A percentile compares a stretch with the other conserved stretches of the same genome.
phyloP scores from a whole-genome alignment of 2,797 vertebrate genomes.

The Meriones psammophilus region DNA sequence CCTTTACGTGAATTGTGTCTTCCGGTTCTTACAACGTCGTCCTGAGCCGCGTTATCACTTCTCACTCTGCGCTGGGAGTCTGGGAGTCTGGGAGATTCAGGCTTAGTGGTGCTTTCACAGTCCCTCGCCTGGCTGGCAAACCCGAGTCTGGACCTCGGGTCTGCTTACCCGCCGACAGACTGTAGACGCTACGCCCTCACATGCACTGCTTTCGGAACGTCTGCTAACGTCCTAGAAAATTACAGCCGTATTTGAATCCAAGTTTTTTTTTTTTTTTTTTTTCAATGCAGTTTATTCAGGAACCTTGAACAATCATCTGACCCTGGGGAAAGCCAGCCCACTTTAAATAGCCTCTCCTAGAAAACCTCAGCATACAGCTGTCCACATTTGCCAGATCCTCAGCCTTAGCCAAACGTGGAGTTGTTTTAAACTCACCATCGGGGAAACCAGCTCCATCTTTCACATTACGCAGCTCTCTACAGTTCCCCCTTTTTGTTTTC shows the following conservation, averaged over 20 bases:
- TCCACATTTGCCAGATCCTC: too few relatives aligned
- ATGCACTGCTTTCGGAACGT: background rate
- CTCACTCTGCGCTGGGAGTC: background rate
- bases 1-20: conserved; percentile 54
- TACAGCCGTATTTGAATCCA: background rate
- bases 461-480: too few relatives aligned
- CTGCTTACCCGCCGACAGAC: background rate
- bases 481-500: too few relatives aligned
- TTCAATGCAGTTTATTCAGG: too few relatives aligned
- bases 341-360: too few relatives aligned
- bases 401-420: too few relatives aligned
- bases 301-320: too few relatives aligned
- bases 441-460: too few relatives aligned
- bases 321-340: too few relatives aligned
- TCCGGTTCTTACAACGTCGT: conserved; percentile 22
- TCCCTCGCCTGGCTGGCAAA: background rate
- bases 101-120: background rate
- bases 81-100: background rate
- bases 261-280: too few relatives aligned
- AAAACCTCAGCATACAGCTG: too few relatives aligned
- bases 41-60: background rate
- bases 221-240: conserved; percentile 39
- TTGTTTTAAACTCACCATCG: too few relatives aligned
- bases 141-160: background rate
- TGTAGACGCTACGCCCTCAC: background rate